A percentile compares a stretch with the other conserved stretches of the same genome.
phyloP scores from a whole-genome alignment of 1,140 invertebrate genomes.

The Drosophila bocqueti region DNA sequence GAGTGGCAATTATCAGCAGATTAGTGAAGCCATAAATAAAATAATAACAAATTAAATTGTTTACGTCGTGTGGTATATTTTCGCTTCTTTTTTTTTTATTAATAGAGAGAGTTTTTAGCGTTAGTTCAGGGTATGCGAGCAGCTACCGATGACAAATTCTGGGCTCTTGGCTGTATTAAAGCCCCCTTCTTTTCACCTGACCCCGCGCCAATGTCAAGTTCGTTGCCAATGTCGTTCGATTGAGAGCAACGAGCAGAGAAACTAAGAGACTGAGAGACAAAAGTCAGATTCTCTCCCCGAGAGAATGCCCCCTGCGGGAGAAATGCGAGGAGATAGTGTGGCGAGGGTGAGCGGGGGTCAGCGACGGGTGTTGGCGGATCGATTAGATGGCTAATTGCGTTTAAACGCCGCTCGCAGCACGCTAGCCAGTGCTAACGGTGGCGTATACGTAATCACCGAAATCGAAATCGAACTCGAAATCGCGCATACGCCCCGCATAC shows the following conservation, averaged over 20 bases:
- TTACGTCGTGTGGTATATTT: neutral
- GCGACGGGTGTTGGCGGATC: conserved; percentile 1
- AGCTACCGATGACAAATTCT: neutral
- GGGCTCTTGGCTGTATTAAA: neutral
- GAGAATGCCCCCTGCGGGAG: neutral
- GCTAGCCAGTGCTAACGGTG: conserved; percentile 1
- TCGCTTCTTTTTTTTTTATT: neutral
- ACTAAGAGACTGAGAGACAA: neutral
- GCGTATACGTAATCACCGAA: conserved; percentile 34
- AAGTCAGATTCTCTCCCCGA: neutral
- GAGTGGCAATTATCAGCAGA: conserved; percentile 28
- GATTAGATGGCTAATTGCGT: conserved; percentile 47
- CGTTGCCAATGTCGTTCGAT: conserved; percentile 77
- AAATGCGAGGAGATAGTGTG: neutral
- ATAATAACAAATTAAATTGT: conserved; percentile 21
- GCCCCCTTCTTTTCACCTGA: neutral
- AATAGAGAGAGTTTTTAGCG: neutral
- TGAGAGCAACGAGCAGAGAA: conserved; percentile 2
- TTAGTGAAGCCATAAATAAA: conserved; percentile 38
- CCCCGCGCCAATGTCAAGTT: conserved; percentile 59
- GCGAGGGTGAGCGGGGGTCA: neutral
- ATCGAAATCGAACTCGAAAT: neutral
- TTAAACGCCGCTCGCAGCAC: conserved; percentile 34
- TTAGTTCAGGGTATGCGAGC: conserved; percentile 14
- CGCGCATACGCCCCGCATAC: conserved; percentile 33